These are phyloP conservation scores for Nemapogon koenigi DNA, from an alignment of 2,888 invertebrate species.

Conservation along the genomic window DNA sequence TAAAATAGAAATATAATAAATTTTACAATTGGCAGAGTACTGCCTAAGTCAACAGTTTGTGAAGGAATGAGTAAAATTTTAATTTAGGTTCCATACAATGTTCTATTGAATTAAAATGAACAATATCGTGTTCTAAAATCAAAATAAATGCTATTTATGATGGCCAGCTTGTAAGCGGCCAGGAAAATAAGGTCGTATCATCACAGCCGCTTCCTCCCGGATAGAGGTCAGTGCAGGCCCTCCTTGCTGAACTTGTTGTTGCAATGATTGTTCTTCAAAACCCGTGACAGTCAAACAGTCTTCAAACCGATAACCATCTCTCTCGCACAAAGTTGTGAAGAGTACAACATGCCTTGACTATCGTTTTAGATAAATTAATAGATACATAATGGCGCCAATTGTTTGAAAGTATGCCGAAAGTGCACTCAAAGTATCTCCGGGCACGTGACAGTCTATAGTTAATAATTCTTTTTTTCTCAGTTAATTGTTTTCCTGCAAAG, in stretches of 20 bases:
- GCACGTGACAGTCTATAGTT: neutral
- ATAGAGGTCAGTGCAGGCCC: no score
- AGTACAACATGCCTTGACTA: neutral
- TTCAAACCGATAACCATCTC: neutral
- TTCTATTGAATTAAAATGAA: no score
- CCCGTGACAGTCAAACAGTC: neutral
- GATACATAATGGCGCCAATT: neutral
- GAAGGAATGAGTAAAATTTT: no score
- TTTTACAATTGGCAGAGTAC: no score
- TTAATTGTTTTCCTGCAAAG: neutral
- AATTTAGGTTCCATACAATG: no score
- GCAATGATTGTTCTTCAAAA: neutral
- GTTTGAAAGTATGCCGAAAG: neutral
- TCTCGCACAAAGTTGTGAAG: neutral
- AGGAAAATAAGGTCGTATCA: no score
- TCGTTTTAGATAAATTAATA: neutral
- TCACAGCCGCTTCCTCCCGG: no score
- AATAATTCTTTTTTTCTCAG: neutral
- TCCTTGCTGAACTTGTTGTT: neutral
- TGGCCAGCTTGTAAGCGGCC: no score
- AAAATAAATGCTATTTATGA: no score
- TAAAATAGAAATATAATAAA: no score
- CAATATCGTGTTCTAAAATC: no score
- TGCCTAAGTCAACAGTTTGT: no score
- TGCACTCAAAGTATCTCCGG: neutral